Conservation (phyloP, 2,797 vertebrate species). For the Clarias laeviceps region DNA sequence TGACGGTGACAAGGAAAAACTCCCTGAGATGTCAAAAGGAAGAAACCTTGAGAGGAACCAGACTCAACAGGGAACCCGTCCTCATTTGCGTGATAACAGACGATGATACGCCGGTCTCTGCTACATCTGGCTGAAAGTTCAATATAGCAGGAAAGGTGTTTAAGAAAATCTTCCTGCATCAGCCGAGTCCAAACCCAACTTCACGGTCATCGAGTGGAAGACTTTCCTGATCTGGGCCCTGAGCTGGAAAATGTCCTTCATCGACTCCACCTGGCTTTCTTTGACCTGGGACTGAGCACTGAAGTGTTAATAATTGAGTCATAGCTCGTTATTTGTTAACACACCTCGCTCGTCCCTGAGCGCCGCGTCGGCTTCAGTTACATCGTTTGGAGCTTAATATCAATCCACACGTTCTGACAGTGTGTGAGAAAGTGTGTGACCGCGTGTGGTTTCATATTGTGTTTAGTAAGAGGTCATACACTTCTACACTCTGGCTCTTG, state of each 20-base stretch:
- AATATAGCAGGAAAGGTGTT: no score
- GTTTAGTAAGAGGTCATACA: conserved; percentile 4
- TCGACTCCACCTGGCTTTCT: background rate
- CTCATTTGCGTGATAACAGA: no score
- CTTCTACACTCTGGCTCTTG: background rate
- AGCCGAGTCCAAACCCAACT: no score
- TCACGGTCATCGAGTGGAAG: no score
- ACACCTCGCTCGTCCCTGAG: no score
- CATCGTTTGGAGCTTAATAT: background rate
- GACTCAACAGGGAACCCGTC: no score
- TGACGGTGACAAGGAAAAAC: no score
- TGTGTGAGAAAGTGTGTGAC: background rate
- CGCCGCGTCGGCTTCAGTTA: background rate
- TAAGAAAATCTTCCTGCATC: no score
- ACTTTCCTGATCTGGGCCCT: background rate
- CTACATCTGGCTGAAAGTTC: no score
- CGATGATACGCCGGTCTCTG: no score
- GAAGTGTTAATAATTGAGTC: background rate
- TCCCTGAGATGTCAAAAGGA: no score
- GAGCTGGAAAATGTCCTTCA: background rate
- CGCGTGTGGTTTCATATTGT: conserved; percentile 9
- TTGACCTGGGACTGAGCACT: background rate
- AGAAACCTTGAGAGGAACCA: no score
- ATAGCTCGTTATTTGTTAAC: background rate
- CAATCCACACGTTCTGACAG: conserved; percentile 16